Evolutionary conservation across 2,888 invertebrate species (phyloP), one percentile per base, ranked within the genome.

Genomic region (Blomia tropicalis): DNA sequence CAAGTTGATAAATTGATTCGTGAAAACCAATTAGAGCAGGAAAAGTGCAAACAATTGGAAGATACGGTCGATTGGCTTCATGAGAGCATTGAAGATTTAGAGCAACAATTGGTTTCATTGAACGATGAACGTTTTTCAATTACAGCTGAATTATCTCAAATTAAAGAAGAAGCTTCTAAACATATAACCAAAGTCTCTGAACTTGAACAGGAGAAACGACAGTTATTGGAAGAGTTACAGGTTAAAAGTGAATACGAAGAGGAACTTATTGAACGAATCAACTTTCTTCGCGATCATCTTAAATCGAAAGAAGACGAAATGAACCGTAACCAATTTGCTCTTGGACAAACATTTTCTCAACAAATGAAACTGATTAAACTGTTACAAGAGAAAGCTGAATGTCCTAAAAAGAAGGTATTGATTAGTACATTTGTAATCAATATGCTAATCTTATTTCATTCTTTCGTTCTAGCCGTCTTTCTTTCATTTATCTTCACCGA

Each of bases 141-240:
- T 7, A 32, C 19, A 11, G 31, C 60, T 4, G 25, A 63, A 22
- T 25, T 63, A 47, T 25, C 41, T 43, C 30, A 36, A 1, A 63
- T 63, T 30, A 63, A 63, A 54, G 63, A 63, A 47, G 63, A 63
- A 25, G 63, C 63, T 25, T 43, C 63, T 1, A 23, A 36, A 14
- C 53, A 59, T 36, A 63, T 63, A 27, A 63, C 59, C 1, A 43
- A 56, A 22, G 51, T 59, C 41, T 25, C 19, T 2, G 7, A 47
- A 5, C n/a, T 63, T 1, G 25, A 29, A n/a, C 44, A 59, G 3
- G 32, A 47, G 1, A 62, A 60, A 14, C 4, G 25, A 11, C 43
- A 63, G 4, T 23, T 63, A 25, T 5, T 25, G 5, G 17, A 17
- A 2, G 27, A 17, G 27, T 43, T 41, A 7, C 22, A 59, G n/a